Evolutionary conservation across 2,888 invertebrate species (phyloP).

Genomic region (Luffia ferchaultella): DNA sequence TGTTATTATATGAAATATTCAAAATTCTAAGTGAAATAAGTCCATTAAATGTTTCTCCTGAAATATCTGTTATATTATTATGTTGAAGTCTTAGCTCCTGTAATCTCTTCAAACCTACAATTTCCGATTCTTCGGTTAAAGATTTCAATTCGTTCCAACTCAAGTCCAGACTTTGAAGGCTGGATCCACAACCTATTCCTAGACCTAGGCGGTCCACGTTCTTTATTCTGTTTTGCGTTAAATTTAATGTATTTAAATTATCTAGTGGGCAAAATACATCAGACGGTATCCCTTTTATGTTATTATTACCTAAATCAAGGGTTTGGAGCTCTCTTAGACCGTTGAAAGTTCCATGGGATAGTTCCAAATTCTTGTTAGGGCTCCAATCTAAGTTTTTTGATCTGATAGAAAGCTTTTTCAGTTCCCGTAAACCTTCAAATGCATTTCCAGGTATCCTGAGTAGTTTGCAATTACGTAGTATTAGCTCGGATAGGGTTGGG

Average conservation of each 20-base stretch:
- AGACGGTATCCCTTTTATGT: conserved; percentile 79
- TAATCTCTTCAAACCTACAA: conserved; percentile 77
- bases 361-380: conserved; percentile 76
- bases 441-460: conserved; percentile 78
- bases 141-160: conserved; percentile 81
- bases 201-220: conserved; percentile 81
- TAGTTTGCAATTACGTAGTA: conserved; percentile 81
- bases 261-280: conserved; percentile 81
- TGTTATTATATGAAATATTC: conserved; percentile 86
- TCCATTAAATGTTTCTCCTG: conserved; percentile 81
- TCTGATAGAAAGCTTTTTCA: conserved; percentile 81
- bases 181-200: conserved; percentile 69
- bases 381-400: conserved; percentile 85
- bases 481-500: conserved; percentile 77
- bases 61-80: conserved; percentile 83
- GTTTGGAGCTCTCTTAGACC: conserved; percentile 81
- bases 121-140: conserved; percentile 77
- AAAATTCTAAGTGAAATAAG: conserved; percentile 80
- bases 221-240: conserved; percentile 82
- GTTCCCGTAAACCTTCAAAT: conserved; percentile 81
- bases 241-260: conserved; percentile 81
- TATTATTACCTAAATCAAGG: conserved; percentile 82
- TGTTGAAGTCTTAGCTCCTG: conserved; percentile 82
- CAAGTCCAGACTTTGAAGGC: conserved; percentile 79
- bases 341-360: conserved; percentile 75